These are phyloP conservation scores for Apostichopus japonicus DNA, from an alignment of 35 echinoderm and acorn worm species.

Conservation along the genomic window DNA sequence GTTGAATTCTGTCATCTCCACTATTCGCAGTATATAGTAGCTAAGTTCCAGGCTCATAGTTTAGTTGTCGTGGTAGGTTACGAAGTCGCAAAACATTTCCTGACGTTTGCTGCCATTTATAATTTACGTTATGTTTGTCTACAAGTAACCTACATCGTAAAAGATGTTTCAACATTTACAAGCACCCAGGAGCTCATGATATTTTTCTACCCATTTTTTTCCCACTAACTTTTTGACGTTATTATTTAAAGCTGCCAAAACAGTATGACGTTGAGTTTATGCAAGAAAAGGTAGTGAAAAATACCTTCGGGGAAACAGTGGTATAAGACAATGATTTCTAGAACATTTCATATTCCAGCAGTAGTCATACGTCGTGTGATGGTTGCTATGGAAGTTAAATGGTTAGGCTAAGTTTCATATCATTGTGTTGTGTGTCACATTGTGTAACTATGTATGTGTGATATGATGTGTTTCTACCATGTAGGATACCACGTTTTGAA, in stretches of 20 bases:
- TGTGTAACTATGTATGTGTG: too few species aligned
- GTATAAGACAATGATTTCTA: not conserved
- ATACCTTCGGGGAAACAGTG: not conserved
- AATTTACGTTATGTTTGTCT: slow-evolving; percentile 50
- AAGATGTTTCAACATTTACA: not conserved
- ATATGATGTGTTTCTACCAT: too few species aligned
- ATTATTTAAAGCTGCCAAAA: slow-evolving; percentile 6
- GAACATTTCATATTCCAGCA: too few species aligned
- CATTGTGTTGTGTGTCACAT: too few species aligned
- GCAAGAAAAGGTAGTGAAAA: not conserved
- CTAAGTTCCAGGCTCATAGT: not conserved
- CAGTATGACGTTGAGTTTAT: not conserved
- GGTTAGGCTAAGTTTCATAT: too few species aligned
- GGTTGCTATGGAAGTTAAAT: too few species aligned
- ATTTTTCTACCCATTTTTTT: not conserved
- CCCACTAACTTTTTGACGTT: not conserved
- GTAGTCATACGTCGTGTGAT: too few species aligned
- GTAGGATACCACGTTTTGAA: too few species aligned
- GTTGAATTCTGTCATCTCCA: not conserved
- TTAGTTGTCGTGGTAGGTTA: not conserved
- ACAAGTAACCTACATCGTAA: not conserved
- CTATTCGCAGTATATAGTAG: not conserved
- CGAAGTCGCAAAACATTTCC: not conserved
- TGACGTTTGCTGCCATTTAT: slow-evolving; percentile 20
- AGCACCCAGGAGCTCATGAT: not conserved